These are phyloP conservation scores for Heliconius hortense DNA, from an alignment of 2,888 invertebrate genomes.

Conservation along the genomic window DNA sequence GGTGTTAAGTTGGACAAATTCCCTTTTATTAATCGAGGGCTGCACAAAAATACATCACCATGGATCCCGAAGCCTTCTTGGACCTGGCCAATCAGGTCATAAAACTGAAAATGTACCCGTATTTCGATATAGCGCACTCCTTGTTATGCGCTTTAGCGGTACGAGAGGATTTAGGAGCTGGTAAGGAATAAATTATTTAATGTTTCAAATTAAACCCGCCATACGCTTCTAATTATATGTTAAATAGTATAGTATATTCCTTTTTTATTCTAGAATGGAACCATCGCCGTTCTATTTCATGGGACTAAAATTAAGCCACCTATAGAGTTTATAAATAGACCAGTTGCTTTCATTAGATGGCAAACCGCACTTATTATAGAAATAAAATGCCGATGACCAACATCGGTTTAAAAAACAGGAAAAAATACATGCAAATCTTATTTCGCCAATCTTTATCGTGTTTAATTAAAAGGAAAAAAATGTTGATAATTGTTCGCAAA, in stretches of 20 bases:
- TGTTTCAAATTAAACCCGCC: slow-evolving; percentile 60
- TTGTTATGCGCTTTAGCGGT: slow-evolving; percentile 96
- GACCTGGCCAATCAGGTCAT: slow-evolving; percentile 99
- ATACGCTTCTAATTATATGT: slow-evolving; percentile 32
- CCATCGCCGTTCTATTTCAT: slow-evolving; percentile 47
- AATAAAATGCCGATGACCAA: neutral
- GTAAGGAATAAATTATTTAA: slow-evolving; percentile 79
- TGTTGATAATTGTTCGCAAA: neutral
- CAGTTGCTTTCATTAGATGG: slow-evolving; percentile 49
- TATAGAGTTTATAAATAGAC: slow-evolving; percentile 73
- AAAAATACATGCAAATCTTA: slow-evolving; percentile 3
- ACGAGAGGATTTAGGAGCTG: slow-evolving; percentile 95
- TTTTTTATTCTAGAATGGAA: neutral
- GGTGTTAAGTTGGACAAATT: slow-evolving; percentile 75
- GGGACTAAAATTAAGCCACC: slow-evolving; percentile 71
- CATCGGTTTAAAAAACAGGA: neutral
- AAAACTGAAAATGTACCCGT: slow-evolving; percentile 99
- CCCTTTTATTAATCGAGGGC: slow-evolving; percentile 50
- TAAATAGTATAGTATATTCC: neutral
- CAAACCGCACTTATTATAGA: slow-evolving; percentile 30
- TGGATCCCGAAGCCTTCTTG: slow-evolving; percentile 98
- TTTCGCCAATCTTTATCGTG: neutral
- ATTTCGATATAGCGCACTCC: slow-evolving; percentile 99
- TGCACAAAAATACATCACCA: slow-evolving; percentile 68
- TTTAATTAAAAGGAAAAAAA: neutral